A percentile compares a stretch with the other conserved stretches of the same genome.
Conservation (phyloP, 1,140 invertebrate species). For the Spodoptera frugiperda region DNA sequence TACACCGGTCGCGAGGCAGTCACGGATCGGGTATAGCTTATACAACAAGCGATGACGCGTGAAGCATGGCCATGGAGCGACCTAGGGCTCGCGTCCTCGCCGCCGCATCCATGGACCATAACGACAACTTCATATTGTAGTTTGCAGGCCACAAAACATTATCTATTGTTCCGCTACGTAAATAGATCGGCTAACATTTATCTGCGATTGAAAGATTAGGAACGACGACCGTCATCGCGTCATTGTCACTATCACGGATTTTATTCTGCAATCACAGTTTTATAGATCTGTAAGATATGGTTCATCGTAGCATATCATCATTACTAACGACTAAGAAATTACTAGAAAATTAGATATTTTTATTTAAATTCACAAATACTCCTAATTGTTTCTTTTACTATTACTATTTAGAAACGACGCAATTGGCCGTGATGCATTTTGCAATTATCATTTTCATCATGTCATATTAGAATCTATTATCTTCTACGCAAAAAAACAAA, state of each 20-base stretch:
- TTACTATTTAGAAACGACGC: neutral
- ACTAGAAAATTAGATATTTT: neutral
- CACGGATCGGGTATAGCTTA: conserved; percentile 54
- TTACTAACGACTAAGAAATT: neutral
- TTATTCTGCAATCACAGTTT: conserved; percentile 13
- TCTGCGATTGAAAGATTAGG: conserved; percentile 17
- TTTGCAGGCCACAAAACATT: conserved; percentile 36
- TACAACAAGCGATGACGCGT: conserved; percentile 69
- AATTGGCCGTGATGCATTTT: no score
- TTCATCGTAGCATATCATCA: neutral
- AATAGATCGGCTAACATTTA: conserved; percentile 37
- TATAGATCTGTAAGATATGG: neutral
- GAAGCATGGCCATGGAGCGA: conserved; percentile 71
- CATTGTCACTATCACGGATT: conserved; percentile 12
- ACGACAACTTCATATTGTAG: conserved; percentile 57
- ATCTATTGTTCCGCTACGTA: conserved; percentile 43
- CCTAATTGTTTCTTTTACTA: neutral
- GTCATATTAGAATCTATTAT: no score
- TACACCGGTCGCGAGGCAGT: conserved; percentile 35
- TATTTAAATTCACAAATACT: neutral
- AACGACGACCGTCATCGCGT: conserved; percentile 17
- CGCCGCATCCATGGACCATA: conserved; percentile 68
- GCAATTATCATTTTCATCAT: no score
- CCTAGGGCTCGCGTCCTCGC: conserved; percentile 73
- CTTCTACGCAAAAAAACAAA: no score